phyloP scores from a whole-genome alignment of 1,140 invertebrate genomes.

The Himalopsyche phryganea region DNA sequence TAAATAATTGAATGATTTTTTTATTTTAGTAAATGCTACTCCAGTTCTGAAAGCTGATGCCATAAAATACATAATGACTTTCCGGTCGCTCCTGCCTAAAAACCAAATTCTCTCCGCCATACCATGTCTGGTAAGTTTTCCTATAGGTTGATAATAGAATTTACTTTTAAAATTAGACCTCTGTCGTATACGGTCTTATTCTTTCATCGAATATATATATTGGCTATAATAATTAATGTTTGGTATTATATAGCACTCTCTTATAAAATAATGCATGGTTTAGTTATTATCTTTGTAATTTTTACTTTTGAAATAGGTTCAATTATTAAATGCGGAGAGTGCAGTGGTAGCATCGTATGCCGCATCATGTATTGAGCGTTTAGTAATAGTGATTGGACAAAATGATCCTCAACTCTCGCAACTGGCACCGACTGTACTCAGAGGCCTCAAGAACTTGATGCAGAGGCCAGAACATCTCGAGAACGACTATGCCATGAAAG shows the following conservation, averaged over 20 bases:
- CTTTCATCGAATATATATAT: too few relatives aligned
- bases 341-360: conserved; percentile 93
- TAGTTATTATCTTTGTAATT: too few relatives aligned
- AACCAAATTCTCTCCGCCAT: conserved; percentile 72
- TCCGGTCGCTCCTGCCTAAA: conserved; percentile 81
- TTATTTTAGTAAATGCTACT: conserved; percentile 72
- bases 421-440: conserved; percentile 53
- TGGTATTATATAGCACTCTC: too few relatives aligned
- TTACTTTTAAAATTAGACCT: too few relatives aligned
- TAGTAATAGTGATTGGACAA: conserved; percentile 67
- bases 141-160: too few relatives aligned
- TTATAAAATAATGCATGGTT: too few relatives aligned
- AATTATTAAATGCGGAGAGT: conserved; percentile 68
- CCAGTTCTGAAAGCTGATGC: conserved; percentile 94
- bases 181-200: too few relatives aligned
- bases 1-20: too few relatives aligned
- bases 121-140: conserved; percentile 63
- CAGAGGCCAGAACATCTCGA: conserved; percentile 73
- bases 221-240: too few relatives aligned
- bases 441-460: conserved; percentile 72
- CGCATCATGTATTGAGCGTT: conserved; percentile 85
- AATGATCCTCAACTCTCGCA: conserved; percentile 64
- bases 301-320: too few relatives aligned
- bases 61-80: conserved; percentile 95
- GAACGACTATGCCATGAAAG: conserved; percentile 97